Base-by-base conservation (phyloP, 2,888 invertebrate species). In the Plagodis dolabraria region DNA sequence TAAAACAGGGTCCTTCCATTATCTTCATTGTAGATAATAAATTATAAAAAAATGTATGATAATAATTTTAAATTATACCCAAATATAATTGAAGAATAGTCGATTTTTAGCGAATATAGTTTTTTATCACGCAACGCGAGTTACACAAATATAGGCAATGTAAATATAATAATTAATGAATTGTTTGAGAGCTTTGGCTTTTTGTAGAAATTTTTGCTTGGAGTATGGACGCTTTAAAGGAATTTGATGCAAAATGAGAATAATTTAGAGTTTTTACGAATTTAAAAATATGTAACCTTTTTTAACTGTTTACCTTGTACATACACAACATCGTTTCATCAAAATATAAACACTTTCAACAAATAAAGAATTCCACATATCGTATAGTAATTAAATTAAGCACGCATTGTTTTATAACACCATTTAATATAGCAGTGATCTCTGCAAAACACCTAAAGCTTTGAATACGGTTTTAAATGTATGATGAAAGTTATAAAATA, bases 1-100 rank as follows among this genome's bases (percentile, higher is more conserved):
- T 75, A 83, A 22, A 83, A 87, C 87, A 88, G 87, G 86, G 88
- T 90, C 87, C 82, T 89, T 88, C 85, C 85, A 88, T 82, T 83
- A 82, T 84, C 80, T 57, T 60, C 50, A 75, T 69, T 83, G 84
- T 87, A 86, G 80, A 84, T 84, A 83, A 77, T 76, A 73, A 71
- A 10, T 10, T 36, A 9, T 36, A 36, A 9, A 64, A 68, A 70
- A 73, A 61, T 82, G 80, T 64, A 65, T 50, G 50, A 34, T 45
- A 50, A 38, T 52, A 58, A 62, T 64, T 75, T 70, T 82, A 76
- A 85, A 77, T 74, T 81, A 75, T 87, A 86, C 87, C 87, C 88
- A 88, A 89, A 88, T 86, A 87, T 84, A 78, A 83, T 77, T 78
- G 82, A 78, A 42, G 71, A 65, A 78, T 87, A 85, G 82, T 84